Percentiles rank a stretch among this genome's conserved stretches.
These are phyloP conservation scores for Slavum lentiscoides DNA, from an alignment of 2,888 invertebrate genomes.

Conservation along the genomic window DNA sequence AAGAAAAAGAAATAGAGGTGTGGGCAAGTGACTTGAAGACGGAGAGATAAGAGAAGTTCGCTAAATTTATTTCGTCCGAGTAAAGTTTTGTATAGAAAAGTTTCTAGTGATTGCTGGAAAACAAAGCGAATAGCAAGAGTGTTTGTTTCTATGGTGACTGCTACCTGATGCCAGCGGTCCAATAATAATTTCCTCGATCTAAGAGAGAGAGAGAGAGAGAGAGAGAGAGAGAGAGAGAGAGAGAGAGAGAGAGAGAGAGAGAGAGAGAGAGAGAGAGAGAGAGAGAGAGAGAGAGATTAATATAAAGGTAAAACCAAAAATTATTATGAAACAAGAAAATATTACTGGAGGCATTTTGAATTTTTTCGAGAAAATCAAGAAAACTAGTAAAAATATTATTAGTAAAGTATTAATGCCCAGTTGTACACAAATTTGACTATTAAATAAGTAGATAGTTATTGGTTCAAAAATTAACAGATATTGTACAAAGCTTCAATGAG, in stretches of 20 bases:
- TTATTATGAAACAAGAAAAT: not conserved
- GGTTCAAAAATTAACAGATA: too few relatives aligned
- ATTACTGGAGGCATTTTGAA: not conserved
- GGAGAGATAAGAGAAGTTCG: not conserved
- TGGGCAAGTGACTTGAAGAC: not conserved
- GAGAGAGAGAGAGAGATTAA: conserved; percentile 14
- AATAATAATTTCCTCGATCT: not conserved
- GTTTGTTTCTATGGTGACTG: conserved; percentile 32
- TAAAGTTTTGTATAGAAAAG: conserved; percentile 34
- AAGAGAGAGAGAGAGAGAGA: not conserved
- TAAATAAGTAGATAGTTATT: too few relatives aligned
- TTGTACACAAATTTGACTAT: too few relatives aligned
- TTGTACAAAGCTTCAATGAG: too few relatives aligned
- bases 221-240: conserved; percentile 12
- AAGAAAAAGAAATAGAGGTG: not conserved
- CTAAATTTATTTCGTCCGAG: conserved; percentile 23
- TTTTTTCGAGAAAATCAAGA: not conserved
- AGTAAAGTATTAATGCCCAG: too few relatives aligned
- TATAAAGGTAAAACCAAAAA: conserved; percentile 8
- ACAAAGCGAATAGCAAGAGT: conserved; percentile 17
- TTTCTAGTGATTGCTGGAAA: conserved; percentile 23
- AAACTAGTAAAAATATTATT: not conserved
- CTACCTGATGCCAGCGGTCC: conserved; percentile 24
- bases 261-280: not conserved
- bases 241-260: conserved; percentile 5